Conservation (phyloP, 2,888 invertebrate genomes). For the Apeira syringaria region DNA sequence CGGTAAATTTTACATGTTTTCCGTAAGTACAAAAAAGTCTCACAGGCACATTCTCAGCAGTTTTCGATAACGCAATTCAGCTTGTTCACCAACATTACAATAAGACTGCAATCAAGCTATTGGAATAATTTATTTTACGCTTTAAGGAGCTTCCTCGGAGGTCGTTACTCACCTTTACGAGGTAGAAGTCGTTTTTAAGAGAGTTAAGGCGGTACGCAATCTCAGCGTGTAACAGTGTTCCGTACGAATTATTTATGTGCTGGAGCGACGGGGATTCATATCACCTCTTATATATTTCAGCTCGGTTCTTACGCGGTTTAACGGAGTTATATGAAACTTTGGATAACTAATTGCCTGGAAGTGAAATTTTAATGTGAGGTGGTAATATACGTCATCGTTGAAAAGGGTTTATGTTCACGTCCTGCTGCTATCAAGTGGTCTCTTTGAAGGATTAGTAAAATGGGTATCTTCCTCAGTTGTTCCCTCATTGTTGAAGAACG, state of each 20-base stretch:
- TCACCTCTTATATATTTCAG: conserved; percentile 36
- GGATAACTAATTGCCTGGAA: conserved; percentile 15
- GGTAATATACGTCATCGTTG: conserved; percentile 5
- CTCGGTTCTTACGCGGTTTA: conserved; percentile 23
- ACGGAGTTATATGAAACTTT: conserved; percentile 14
- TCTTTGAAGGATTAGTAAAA: too few species aligned
- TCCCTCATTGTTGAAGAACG: too few species aligned
- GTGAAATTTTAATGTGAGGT: conserved; percentile 9
- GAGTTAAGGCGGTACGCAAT: conserved; percentile 68
- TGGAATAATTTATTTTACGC: conserved; percentile 60
- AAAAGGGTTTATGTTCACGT: not conserved
- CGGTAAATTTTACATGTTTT: too few species aligned
- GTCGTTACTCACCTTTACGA: conserved; percentile 72
- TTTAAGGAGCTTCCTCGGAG: conserved; percentile 40
- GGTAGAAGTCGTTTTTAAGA: conserved; percentile 67
- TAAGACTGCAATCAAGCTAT: conserved; percentile 53
- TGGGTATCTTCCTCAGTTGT: too few species aligned
- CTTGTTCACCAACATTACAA: conserved; percentile 31
- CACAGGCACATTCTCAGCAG: not conserved
- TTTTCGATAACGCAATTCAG: conserved; percentile 18
- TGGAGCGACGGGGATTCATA: conserved; percentile 43
- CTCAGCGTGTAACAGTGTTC: conserved; percentile 56
- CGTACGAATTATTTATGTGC: conserved; percentile 57
- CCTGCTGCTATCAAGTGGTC: too few species aligned
- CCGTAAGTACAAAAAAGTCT: too few species aligned